These are phyloP conservation scores for Mastomys natalensis DNA, from an alignment of 2,113 vertebrate genomes.

Conservation along the genomic window DNA sequence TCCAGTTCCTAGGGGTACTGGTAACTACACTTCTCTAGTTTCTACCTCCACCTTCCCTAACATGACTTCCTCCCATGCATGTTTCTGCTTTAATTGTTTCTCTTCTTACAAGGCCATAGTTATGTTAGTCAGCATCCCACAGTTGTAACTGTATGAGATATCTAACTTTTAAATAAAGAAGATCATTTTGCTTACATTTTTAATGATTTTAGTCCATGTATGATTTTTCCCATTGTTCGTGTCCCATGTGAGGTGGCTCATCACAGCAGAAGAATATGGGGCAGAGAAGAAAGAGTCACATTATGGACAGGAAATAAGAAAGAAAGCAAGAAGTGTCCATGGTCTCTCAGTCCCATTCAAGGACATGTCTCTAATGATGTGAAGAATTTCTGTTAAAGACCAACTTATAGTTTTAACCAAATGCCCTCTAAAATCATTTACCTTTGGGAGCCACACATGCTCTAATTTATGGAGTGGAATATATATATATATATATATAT, in stretches of 20 bases:
- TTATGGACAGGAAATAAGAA: not conserved
- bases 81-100: not conserved
- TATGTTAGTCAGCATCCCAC: not conserved
- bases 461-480: not conserved
- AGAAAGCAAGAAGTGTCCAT: not conserved
- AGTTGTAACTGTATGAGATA: too few species aligned
- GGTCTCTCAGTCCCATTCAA: not conserved
- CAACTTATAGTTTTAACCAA: not conserved
- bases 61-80: too few species aligned
- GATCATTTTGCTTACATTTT: not conserved
- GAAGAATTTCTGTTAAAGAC: too few species aligned
- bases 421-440: not conserved
- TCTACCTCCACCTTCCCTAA: not conserved
- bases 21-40: fast-evolving
- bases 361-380: not conserved
- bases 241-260: not conserved
- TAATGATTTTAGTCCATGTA: not conserved
- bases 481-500: too few species aligned
- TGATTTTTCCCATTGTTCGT: not conserved
- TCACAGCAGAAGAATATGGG: not conserved
- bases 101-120: not conserved
- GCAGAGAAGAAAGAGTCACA: not conserved
- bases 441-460: too few species aligned
- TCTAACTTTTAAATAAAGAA: not conserved
- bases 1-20: not conserved